Conservation (phyloP, 1,140 invertebrate species). For the Colletes latitarsis region DNA sequence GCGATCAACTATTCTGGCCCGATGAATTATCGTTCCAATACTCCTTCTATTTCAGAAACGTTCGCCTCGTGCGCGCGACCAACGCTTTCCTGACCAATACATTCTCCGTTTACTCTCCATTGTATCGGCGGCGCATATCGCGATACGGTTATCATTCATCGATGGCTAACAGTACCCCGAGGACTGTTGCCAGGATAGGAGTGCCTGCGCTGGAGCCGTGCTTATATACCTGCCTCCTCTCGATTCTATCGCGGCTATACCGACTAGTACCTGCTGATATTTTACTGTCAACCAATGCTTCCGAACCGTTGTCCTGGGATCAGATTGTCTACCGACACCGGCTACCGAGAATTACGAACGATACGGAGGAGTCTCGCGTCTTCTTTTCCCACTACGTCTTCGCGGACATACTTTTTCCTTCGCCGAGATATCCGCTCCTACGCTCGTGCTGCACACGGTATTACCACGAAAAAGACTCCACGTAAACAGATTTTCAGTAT, state of each 20-base stretch:
- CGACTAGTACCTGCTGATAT: slow-evolving; percentile 80
- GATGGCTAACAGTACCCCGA: slow-evolving; percentile 74
- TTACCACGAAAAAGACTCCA: too few species aligned
- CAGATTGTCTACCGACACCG: slow-evolving; percentile 75
- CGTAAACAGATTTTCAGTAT: too few species aligned
- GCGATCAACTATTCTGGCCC: slow-evolving; percentile 14
- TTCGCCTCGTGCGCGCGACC: neutral
- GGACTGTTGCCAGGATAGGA: slow-evolving; percentile 40
- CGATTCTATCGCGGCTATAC: slow-evolving; percentile 74
- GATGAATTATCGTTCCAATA: slow-evolving; percentile 56
- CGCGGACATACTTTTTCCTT: neutral
- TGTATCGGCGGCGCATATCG: slow-evolving; percentile 74
- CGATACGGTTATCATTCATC: slow-evolving; percentile 79
- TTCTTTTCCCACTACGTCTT: neutral
- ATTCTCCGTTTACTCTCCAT: slow-evolving; percentile 66
- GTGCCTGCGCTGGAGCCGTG: slow-evolving; percentile 51
- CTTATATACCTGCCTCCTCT: slow-evolving; percentile 69
- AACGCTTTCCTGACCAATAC: slow-evolving; percentile 50
- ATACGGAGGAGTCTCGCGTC: slow-evolving; percentile 44
- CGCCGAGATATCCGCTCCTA: too few species aligned
- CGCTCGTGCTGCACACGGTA: too few species aligned
- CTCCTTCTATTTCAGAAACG: slow-evolving; percentile 55
- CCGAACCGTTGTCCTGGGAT: slow-evolving; percentile 77
- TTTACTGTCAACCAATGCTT: slow-evolving; percentile 80
- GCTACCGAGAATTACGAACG: slow-evolving; percentile 75